Evolutionary conservation across 2,888 invertebrate species (phyloP).

Genomic region (Drosophila sordidapex): DNA sequence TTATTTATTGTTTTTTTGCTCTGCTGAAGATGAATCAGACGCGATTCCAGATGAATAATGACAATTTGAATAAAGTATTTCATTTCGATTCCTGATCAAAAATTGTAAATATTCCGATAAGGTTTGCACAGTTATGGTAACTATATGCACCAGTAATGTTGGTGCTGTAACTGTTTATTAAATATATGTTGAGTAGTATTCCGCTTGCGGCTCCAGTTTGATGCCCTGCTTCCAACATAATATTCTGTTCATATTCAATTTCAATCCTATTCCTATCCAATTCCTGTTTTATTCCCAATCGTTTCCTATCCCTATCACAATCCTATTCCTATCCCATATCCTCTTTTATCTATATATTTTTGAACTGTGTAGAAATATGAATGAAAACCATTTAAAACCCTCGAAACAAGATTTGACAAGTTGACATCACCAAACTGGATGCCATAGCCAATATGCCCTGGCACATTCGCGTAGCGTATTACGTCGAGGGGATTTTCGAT

Average conservation of each 20-base stretch:
- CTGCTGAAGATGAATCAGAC: not conserved
- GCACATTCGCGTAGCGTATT: not conserved
- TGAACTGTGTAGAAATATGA: not conserved
- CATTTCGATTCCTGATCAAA: no score
- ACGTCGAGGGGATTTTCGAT: not conserved
- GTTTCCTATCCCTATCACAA: not conserved
- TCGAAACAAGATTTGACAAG: no score
- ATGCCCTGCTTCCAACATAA: not conserved
- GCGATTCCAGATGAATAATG: not conserved
- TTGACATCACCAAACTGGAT: not conserved
- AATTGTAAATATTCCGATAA: no score
- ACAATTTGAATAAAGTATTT: no score
- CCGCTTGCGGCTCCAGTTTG: not conserved
- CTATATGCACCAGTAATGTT: not conserved
- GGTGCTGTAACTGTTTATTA: not conserved
- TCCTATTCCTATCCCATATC: no score
- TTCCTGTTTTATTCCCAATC: not conserved
- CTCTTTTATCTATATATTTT: not conserved
- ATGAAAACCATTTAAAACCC: not conserved
- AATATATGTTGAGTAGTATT: not conserved
- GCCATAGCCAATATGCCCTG: conserved; percentile 11
- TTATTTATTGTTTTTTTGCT: not conserved
- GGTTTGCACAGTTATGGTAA: not conserved
- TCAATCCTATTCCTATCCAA: not conserved
- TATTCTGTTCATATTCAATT: not conserved